Evolutionary conservation across 1,140 invertebrate genomes (phyloP), one percentile per base, ranked within the genome.

Genomic region (Calycopis cecrops): DNA sequence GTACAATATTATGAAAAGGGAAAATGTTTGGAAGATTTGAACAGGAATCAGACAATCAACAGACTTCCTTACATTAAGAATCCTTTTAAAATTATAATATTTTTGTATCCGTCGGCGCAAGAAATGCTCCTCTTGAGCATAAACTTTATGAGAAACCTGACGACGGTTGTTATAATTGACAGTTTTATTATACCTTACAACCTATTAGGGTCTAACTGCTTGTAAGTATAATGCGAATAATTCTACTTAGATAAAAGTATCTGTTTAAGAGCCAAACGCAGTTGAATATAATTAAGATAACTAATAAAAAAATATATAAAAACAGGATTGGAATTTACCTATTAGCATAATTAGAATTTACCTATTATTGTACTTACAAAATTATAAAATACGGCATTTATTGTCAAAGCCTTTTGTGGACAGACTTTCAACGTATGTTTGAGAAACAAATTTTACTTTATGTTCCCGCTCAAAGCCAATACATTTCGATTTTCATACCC

Each of bases 181-280:
- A 51, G 49, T 9, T 35, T 9, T 51, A 51, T 51, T 35, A 51
- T 35, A 51, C 35, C 37, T 14, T 35, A 51, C 18, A 11, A 35
- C 49, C 49, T 35, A 16, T 10, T 33, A 35, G 17, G 33, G 18
- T 17, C 16, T 8, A 11, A 35, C 35, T 51, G 33, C 16, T 17
- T 51, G 35, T 14, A 37, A 18, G n/a, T 16, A 37, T 14, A 51
- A 33, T 51, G 18, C 16, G 6, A 37, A 37, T 10, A n/a, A n/a
- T n/a, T n/a, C n/a, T n/a, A 33, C 8, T 17, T 16, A 28, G n/a
- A 3, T 6, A 18, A 9, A 18, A 7, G 10, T 18, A 11, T 1
- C 9, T 74, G 69, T 73, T 76, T 77, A 78, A 55, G 63, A 60
- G 67, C 67, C 60, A 51, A 57, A 67, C 53, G 57, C 59, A 71